These are phyloP conservation scores for Epinotia ramella DNA, from an alignment of 2,888 invertebrate species.

Conservation along the genomic window DNA sequence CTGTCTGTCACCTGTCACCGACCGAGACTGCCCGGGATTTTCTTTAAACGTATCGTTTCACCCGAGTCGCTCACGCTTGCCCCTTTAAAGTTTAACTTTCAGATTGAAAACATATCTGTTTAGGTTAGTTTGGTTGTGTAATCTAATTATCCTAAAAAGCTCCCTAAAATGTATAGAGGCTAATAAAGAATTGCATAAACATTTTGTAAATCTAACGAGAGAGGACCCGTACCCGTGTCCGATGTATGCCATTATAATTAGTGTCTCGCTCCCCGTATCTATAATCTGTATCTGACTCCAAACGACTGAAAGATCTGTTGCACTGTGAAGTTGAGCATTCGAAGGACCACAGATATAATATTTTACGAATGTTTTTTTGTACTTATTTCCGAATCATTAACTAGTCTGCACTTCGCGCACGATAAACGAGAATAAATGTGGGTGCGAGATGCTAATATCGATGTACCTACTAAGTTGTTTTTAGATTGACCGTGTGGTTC, in stretches of 20 bases:
- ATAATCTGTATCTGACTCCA: not conserved
- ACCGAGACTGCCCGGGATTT: too few species aligned
- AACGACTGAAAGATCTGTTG: not conserved
- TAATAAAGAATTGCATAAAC: too few species aligned
- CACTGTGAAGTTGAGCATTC: not conserved
- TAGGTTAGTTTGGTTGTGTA: too few species aligned
- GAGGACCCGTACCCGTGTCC: not conserved
- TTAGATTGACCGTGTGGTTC: conserved; percentile 17
- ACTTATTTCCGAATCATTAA: too few species aligned
- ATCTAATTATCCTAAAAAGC: too few species aligned
- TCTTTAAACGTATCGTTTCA: too few species aligned
- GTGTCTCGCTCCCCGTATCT: not conserved
- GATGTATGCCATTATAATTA: conserved; percentile 1
- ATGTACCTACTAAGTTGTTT: not conserved
- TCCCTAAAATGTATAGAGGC: too few species aligned
- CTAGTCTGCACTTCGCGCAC: too few species aligned
- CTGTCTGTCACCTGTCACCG: not conserved
- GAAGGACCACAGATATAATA: not conserved
- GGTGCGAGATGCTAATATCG: conserved; percentile 2
- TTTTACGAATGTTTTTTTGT: not conserved
- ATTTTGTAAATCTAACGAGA: not conserved
- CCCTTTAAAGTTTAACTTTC: too few species aligned
- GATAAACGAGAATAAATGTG: too few species aligned
- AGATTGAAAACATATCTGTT: too few species aligned
- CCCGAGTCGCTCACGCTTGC: too few species aligned